Conservation (phyloP, 2,113 vertebrate species). For the Pelecanoides urinatrix region DNA sequence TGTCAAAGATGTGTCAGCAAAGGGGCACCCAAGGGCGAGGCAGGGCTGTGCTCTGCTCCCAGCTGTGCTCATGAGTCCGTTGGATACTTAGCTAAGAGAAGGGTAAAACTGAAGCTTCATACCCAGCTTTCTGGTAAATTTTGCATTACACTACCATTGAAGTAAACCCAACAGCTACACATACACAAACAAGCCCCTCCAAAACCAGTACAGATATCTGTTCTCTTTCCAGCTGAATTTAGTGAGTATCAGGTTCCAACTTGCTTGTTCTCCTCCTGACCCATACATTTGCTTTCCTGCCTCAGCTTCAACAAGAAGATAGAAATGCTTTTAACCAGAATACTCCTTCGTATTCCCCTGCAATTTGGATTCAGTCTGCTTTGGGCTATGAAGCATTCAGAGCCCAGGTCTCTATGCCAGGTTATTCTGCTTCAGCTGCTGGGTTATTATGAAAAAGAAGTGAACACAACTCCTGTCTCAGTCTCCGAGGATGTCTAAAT, state of each 20-base stretch:
- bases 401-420: not conserved
- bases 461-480: not conserved
- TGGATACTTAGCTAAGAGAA: not conserved
- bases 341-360: not conserved
- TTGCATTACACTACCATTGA: not conserved
- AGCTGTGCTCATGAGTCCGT: accelerated
- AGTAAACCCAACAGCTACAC: not conserved
- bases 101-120: not conserved
- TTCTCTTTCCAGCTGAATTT: not conserved
- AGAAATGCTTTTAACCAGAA: not conserved
- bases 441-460: not conserved
- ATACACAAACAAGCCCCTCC: not conserved
- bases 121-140: not conserved
- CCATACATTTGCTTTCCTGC: not conserved
- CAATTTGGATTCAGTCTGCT: not conserved
- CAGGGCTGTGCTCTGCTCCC: not conserved
- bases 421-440: not conserved
- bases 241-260: not conserved
- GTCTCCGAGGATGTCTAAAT: not conserved
- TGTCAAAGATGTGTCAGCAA: not conserved
- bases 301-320: not conserved
- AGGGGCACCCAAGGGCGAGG: not conserved
- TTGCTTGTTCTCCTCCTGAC: not conserved
- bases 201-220: not conserved
- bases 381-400: not conserved